A percentile compares a stretch with the other conserved stretches of the same genome.
These are phyloP conservation scores for Bombus soroeensis DNA, from an alignment of 1,140 invertebrate genomes.

Conservation along the genomic window DNA sequence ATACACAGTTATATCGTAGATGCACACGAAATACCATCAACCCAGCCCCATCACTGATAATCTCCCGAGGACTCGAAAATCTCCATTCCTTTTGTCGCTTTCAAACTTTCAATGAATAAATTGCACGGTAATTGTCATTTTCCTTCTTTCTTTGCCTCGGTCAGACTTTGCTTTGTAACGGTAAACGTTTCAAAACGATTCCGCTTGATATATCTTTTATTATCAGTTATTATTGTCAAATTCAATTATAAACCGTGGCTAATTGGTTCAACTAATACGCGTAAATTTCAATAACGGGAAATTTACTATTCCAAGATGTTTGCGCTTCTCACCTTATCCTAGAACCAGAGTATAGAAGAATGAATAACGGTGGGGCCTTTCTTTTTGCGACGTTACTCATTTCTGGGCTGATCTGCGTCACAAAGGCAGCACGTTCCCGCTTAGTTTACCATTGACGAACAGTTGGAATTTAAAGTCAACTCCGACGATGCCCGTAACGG, in stretches of 20 bases:
- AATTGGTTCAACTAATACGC: too few relatives aligned
- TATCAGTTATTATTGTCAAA: neutral
- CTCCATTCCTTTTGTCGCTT: neutral
- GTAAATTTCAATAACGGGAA: neutral
- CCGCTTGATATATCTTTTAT: neutral
- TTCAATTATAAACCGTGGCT: neutral
- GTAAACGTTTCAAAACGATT: neutral
- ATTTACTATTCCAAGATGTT: fast-evolving
- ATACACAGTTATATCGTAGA: neutral
- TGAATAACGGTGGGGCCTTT: slow-evolving; percentile 8
- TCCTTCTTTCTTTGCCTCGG: neutral
- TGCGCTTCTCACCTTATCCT: too few relatives aligned
- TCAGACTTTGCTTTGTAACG: neutral
- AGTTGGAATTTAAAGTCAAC: slow-evolving; percentile 59
- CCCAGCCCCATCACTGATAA: neutral
- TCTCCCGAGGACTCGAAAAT: neutral
- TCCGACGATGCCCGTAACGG: slow-evolving; percentile 34
- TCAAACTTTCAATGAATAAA: neutral
- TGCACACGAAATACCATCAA: neutral
- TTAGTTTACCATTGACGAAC: slow-evolving; percentile 35
- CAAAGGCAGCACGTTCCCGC: slow-evolving; percentile 46
- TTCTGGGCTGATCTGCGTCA: slow-evolving; percentile 50
- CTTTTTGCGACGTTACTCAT: slow-evolving; percentile 54
- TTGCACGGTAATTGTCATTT: neutral
- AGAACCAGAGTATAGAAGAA: neutral